Evolutionary conservation across 2,888 invertebrate genomes (phyloP), one percentile per base, ranked within the genome.

Genomic region (Nasonovia ribisnigri): DNA sequence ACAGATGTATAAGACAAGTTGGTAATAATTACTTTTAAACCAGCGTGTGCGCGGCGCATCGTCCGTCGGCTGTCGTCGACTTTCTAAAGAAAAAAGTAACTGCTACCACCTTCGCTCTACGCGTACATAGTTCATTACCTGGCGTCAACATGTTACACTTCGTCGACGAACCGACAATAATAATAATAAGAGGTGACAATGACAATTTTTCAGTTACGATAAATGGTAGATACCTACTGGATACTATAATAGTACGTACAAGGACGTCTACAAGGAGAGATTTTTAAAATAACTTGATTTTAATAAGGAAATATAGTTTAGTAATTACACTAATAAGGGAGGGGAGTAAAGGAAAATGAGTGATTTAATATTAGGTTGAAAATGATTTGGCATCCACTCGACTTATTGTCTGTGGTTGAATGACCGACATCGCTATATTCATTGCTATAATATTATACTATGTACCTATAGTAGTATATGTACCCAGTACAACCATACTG

Each of bases 31-130:
- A 77, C 77, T 36, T 36, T 20, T 8, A 20, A 20, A n/a, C n/a
- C 67, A 16, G 2, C 36, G 20, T 77, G 77, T 24, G 36, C 20
- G 36, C 8, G 20, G 36, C 36, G 8, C 20, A 77, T 77, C 20
- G 77, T 77, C 77, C 36, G 77, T 77, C 20, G 77, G 36, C 77
- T 20, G 77, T 77, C 77, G 36, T 77, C 36, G 36, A 77, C 77
- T 77, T 77, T 77, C 77, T 77, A 77, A 77, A 77, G 77, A 77
- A 77, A 77, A 77, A 77, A 77, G 16, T n/a, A 77, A 77, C 36
- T 77, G 77, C 77, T 77, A 36, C 77, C 36, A 20, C 36, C 36
- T 77, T 77, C 77, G 77, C 77, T 8, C 36, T 20, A 36, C 20
- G 36, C 36, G 36, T 36, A 67, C n/a, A 5, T 67, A 16, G 13